Percentiles rank a stretch among this genome's conserved stretches.
Evolutionary conservation across 2,797 vertebrate genomes (phyloP).

Genomic region (Squalus acanthias): DNA sequence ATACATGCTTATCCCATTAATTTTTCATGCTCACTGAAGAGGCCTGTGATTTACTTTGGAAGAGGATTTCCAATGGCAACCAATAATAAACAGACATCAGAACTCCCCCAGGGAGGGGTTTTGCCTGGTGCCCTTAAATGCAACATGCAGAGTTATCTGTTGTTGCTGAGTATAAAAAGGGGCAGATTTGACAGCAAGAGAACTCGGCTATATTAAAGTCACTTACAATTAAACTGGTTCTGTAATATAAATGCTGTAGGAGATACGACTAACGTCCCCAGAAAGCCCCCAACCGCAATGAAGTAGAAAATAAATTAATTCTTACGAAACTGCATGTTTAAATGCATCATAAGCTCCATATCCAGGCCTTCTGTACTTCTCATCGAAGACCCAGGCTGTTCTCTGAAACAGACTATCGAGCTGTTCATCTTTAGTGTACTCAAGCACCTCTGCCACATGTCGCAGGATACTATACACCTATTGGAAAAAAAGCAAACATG

Average conservation of each 20-base stretch:
- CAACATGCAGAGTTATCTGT: too few relatives aligned
- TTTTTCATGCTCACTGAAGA: neutral
- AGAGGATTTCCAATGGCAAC: neutral
- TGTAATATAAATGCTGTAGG: neutral
- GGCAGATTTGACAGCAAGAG: neutral
- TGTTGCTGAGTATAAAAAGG: neutral
- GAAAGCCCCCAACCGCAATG: conserved; percentile 24
- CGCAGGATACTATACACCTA: conserved; percentile 97
- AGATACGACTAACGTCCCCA: neutral
- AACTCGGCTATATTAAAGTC: neutral
- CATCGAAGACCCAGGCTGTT: conserved; percentile 97
- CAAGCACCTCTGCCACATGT: conserved; percentile 93
- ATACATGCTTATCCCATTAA: neutral
- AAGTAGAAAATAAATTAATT: conserved; percentile 39
- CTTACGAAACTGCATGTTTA: conserved; percentile 98
- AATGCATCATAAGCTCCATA: conserved; percentile 98
- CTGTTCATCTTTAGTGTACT: conserved; percentile 95
- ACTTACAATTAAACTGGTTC: neutral
- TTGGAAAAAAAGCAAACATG: neutral
- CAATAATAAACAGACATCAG: neutral
- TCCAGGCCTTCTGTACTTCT: conserved; percentile 94
- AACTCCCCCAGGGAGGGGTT: neutral
- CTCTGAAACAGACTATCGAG: conserved; percentile 94
- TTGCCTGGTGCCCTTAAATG: neutral
- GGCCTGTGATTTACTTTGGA: neutral